Base-by-base conservation (phyloP, 2,888 invertebrate species). In the Elegia similella region DNA sequence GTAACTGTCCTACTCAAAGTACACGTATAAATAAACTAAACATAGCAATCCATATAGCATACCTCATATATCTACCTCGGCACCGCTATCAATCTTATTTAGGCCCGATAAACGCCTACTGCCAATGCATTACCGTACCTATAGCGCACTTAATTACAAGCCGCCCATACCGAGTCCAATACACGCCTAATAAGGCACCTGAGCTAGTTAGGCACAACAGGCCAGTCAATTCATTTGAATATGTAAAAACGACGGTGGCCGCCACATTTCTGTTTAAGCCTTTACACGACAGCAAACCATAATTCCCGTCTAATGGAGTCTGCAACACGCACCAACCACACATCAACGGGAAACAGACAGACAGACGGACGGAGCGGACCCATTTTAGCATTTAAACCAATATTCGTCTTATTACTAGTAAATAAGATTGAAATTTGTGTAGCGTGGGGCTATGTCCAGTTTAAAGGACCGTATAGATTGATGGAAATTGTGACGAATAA, bases 261-360 rank as follows among this genome's bases (percentile, higher is more conserved):
- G 74, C 75, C 70, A 77, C 64, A 72, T 72, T 69, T 62, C 62
- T 64, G 55, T 65, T 73, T 80, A 80, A 75, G 71, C 72, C 75
- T 73, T 70, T 73, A 76, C 74, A 70, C 72, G 84, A 85, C 83
- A 80, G 78, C 65, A 63, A 64, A 70, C 80, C 80, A 86, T 88
- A 88, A 84, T 83, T 87, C 79, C 69, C 70, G 60, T 58, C 73
- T 87, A 88, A 88, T 88, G 84, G 86, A 87, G 84, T 84, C 82
- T 66, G 79, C 82, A 78, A 79, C 86, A 85, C 84, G 86, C 85
- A 81, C 78, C 70, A 65, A 75, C 78, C 69, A 85, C 86, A 87
- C 84, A 88, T 88, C 86, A 88, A 78, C 71, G 61, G 58, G 67
- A 65, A 73, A 84, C 75, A 74, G 83, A 75, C 80, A 68, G 77